Evolutionary conservation across 1,140 invertebrate genomes (phyloP).

Genomic region (Drosophila chauvacae): DNA sequence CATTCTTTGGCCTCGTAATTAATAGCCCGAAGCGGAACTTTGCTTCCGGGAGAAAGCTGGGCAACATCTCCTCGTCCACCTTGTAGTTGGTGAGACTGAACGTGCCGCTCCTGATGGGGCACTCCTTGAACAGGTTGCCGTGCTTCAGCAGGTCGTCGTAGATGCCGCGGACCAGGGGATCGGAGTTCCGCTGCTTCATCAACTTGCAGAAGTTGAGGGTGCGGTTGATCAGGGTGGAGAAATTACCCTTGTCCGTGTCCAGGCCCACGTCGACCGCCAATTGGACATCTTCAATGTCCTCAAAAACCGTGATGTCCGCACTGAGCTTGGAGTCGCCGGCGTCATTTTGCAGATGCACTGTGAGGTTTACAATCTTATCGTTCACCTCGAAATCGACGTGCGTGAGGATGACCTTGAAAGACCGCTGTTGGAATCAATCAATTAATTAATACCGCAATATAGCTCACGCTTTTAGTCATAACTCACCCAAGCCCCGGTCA

Average conservation of each 20-base stretch:
- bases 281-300: slow-evolving; percentile 57
- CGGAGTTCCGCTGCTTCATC: slow-evolving; percentile 59
- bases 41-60: slow-evolving; percentile 73
- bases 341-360: slow-evolving; percentile 57
- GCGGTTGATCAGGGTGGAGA: slow-evolving; percentile 51
- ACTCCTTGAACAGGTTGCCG: slow-evolving; percentile 66
- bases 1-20: slow-evolving; percentile 35
- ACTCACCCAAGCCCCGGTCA: slow-evolving; percentile 56
- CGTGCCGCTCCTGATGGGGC: slow-evolving; percentile 62
- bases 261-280: slow-evolving; percentile 44
- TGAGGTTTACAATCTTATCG: slow-evolving; percentile 55
- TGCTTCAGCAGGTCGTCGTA: slow-evolving; percentile 69
- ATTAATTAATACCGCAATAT: background rate
- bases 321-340: slow-evolving; percentile 41
- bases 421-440: slow-evolving; percentile 49
- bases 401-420: slow-evolving; percentile 73
- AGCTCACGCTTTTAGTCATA: background rate
- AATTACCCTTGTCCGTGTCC: slow-evolving; percentile 61
- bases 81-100: slow-evolving; percentile 60
- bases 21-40: slow-evolving; percentile 51
- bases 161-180: slow-evolving; percentile 53
- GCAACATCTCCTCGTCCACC: slow-evolving; percentile 74
- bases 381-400: slow-evolving; percentile 56
- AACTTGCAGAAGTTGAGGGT: slow-evolving; percentile 69
- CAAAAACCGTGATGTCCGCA: slow-evolving; percentile 29